Evolutionary conservation across 2,797 vertebrate species (phyloP), one percentile per base, ranked within the genome.

Genomic region (Lacerta agilis): DNA sequence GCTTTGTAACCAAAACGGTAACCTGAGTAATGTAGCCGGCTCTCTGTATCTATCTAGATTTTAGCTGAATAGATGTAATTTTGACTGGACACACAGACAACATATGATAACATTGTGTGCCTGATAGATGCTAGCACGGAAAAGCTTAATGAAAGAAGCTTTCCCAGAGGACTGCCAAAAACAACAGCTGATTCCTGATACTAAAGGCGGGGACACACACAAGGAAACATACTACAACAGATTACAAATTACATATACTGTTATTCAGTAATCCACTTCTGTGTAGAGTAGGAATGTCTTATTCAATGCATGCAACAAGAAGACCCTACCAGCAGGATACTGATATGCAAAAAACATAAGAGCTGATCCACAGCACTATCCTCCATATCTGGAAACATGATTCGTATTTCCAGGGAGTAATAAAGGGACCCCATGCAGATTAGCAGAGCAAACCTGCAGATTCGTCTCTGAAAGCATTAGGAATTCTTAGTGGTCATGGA

Each of bases 211-310:
- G 41, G 13, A 43, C 6, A 77, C 33, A 58, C 33, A 85, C 55
- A 43, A n/a, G n/a, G 1, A 76, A 77, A 69, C 9, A 15, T 79
- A 41, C 36, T 36, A 29, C 61, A n/a, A 36, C 41, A 84, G 25
- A 67, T 66, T 82, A 66, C 36, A 66, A 29, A 66, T 66, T 78
- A 78, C 58, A 85, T 45, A 7, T 66, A 58, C 38, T 66, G 36
- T 45, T 64, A 18, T 38, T 55, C 55, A 85, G 55, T 76, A 64
- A 85, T 85, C 83, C 49, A 75, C 83, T 85, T 41, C 33, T 76
- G 55, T 55, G 55, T 64, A 41, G 61, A 61, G 13, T 29, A 25
- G 45, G 9, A 17, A 66, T 61, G 36, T 66, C 41, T 55, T 20
- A 77, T 45, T n/a, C 27, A n/a, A n/a, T 64, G 36, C 33, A 36